Evolutionary conservation across 2,113 vertebrate genomes (phyloP).

Genomic region (Perca fluviatilis): DNA sequence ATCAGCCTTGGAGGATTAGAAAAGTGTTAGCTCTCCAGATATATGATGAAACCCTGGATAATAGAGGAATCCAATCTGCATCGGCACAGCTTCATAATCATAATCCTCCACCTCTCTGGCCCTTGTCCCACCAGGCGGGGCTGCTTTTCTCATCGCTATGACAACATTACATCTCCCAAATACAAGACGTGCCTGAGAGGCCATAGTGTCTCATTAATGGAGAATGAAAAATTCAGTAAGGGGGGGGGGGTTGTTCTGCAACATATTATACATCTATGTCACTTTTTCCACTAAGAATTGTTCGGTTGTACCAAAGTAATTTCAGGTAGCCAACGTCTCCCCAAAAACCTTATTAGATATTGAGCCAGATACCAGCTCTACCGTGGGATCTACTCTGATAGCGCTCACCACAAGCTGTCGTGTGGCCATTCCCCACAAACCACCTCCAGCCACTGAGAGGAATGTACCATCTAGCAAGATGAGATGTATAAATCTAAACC

Average conservation of each 20-base stretch:
- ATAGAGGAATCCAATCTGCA: slow-evolving; percentile 63
- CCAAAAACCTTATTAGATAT: neutral
- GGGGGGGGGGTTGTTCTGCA: neutral
- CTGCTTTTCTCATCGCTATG: slow-evolving; percentile 28
- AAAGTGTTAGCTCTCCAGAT: slow-evolving; percentile 19
- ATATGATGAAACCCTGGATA: slow-evolving; percentile 54
- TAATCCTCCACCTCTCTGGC: slow-evolving; percentile 54
- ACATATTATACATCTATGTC: neutral
- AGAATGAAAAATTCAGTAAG: slow-evolving; percentile 25
- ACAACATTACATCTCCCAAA: slow-evolving; percentile 43
- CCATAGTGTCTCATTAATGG: slow-evolving; percentile 2
- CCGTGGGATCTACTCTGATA: neutral
- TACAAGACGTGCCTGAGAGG: slow-evolving; percentile 36
- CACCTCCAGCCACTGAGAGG: slow-evolving; percentile 5
- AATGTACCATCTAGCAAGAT: slow-evolving; percentile 23
- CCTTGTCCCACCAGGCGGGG: slow-evolving; percentile 1
- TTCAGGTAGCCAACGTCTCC: slow-evolving; percentile 5
- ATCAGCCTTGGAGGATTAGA: slow-evolving; percentile 48
- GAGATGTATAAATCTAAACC: slow-evolving; percentile 47
- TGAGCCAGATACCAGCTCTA: neutral
- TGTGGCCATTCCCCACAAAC: slow-evolving; percentile 7
- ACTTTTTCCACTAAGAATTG: neutral
- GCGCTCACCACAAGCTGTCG: neutral
- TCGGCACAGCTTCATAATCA: slow-evolving; percentile 50
- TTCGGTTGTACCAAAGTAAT: neutral